Evolutionary conservation across 2,888 invertebrate species (phyloP), one percentile per base, ranked within the genome.

Genomic region (Drosophila rubida): DNA sequence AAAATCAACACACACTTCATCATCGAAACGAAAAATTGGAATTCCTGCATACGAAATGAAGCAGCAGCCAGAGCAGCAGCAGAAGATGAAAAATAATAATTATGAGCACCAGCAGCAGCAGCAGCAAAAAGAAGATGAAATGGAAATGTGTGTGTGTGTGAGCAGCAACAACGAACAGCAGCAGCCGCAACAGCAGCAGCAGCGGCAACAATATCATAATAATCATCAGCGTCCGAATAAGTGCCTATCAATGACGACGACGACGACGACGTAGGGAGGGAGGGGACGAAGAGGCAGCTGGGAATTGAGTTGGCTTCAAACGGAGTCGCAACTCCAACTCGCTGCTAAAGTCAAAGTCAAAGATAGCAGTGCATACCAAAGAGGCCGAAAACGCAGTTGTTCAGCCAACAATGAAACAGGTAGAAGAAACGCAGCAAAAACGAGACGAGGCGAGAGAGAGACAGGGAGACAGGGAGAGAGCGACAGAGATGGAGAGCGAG

Each of bases 41-140:
- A 87, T 87, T 87, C 87, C 87, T 87, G 89, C 89, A 87, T 87
- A 87, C 60, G 79, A 87, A 89, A 88, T 87, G 89, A 85, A 72
- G 85, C 68, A 76, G 55, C 69, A 83, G 65, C 80, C 27, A 58
- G 57, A 35, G 61, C 63, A 37, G 37, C 69, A 51, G 41, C 53
- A 64, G 69, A 84, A 87, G 85, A 81, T 87, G 75, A 74, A 86
- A 84, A 86, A 83, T 88, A 83, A 84, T 83, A 84, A 84, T 87
- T 84, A 87, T 84, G 80, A 84, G 67, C 68, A 77, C 66, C 65
- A 60, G 37, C 68, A 77, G 68, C 65, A 60, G 37, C 45, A 48
- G 46, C 27, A 27, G 27, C 27, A 4, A 37, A 75, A 42, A 57
- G 54, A 63, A 62, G 58, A 57, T 68, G 78, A 62, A 73, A 72